A percentile compares a stretch with the other conserved stretches of the same genome.
These are phyloP conservation scores for Spisula subtruncata DNA, from an alignment of 2,888 invertebrate genomes.

Conservation along the genomic window DNA sequence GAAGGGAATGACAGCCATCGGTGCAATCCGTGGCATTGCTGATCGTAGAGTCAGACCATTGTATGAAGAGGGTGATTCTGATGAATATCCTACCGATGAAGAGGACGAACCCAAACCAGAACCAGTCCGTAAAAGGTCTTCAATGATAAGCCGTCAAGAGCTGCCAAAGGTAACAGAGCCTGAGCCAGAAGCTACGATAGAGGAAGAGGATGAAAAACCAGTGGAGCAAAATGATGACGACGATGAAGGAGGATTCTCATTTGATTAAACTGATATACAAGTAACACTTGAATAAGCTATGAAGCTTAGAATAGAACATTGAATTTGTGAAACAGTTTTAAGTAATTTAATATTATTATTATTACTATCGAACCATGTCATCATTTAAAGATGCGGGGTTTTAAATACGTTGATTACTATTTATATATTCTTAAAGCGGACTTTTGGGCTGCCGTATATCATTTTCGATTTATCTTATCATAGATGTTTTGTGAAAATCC, in stretches of 20 bases:
- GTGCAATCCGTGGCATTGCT: conserved; percentile 74
- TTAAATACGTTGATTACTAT: neutral
- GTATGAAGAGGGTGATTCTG: conserved; percentile 67
- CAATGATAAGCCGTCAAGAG: conserved; percentile 29
- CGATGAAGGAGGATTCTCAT: neutral
- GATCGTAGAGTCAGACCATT: conserved; percentile 59
- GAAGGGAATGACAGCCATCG: conserved; percentile 84
- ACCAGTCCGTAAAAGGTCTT: conserved; percentile 61
- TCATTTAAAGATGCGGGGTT: neutral
- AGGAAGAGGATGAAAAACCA: conserved; percentile 44
- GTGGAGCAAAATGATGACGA: conserved; percentile 35
- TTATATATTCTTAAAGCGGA: neutral
- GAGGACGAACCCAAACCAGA: conserved; percentile 65
- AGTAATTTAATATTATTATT: conserved; percentile 3
- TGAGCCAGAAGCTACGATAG: conserved; percentile 41
- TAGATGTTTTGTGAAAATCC: conserved; percentile 37
- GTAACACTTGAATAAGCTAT: no score
- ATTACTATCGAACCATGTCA: conserved; percentile 5
- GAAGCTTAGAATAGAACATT: neutral
- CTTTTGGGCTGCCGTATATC: neutral
- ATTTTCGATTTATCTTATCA: conserved; percentile 32
- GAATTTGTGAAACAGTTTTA: neutral
- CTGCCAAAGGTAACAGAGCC: conserved; percentile 40
- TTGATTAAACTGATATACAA: neutral
- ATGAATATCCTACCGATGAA: conserved; percentile 71